Conservation (phyloP, 2,797 vertebrate genomes). For the Lophius americanus region DNA sequence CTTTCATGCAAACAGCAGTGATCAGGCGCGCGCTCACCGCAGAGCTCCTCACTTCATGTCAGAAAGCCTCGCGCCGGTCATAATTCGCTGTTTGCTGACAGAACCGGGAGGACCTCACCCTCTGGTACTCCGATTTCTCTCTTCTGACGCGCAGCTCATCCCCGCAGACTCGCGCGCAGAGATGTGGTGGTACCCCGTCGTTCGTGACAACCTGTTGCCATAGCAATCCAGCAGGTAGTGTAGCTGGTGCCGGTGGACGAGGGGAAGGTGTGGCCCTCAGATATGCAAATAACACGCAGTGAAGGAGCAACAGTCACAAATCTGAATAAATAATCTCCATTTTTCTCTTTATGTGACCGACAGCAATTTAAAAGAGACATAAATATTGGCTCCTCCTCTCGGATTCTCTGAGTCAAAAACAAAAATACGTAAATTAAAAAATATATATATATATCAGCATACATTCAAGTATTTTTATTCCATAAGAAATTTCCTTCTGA, state of each 20-base stretch:
- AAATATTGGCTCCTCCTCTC: no score
- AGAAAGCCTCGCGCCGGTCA: not conserved
- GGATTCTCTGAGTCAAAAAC: no score
- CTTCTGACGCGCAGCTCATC: slow-evolving; percentile 47
- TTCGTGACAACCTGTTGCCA: slow-evolving; percentile 86
- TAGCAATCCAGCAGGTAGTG: slow-evolving; percentile 82
- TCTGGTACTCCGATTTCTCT: slow-evolving; percentile 29
- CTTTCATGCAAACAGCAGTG: not conserved
- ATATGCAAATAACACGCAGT: not conserved
- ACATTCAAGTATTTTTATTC: no score
- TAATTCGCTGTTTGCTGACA: slow-evolving; percentile 28
- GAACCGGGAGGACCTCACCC: slow-evolving; percentile 59
- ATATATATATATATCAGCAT: no score
- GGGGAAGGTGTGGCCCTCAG: slow-evolving; percentile 57
- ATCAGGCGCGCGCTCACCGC: slow-evolving; percentile 14
- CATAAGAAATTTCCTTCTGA: no score
- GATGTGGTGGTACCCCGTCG: slow-evolving; percentile 79
- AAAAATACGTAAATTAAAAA: no score
- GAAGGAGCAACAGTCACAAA: no score
- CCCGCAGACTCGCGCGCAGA: slow-evolving; percentile 52
- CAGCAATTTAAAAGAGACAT: no score
- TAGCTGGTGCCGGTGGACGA: slow-evolving; percentile 32
- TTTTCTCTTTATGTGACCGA: no score
- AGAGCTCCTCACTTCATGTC: slow-evolving; percentile 47
- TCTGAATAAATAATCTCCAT: no score